A percentile compares a stretch with the other conserved stretches of the same genome.
Evolutionary conservation across 1,140 invertebrate genomes (phyloP).

Genomic region (Octopus sinensis): DNA sequence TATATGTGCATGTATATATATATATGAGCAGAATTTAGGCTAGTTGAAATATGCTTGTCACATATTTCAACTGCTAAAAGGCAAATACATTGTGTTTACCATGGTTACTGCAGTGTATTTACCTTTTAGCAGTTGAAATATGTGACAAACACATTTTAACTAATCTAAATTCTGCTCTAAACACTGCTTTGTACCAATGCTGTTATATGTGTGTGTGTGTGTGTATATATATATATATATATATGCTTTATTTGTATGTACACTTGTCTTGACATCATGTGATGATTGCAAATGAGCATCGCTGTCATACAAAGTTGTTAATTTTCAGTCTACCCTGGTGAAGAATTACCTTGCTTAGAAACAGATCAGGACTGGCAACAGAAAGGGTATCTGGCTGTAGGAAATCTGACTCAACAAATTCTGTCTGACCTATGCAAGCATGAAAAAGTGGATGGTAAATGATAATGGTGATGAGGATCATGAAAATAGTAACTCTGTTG

Average conservation of each 20-base stretch:
- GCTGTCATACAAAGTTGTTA: not conserved
- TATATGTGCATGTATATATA: conserved; percentile 8
- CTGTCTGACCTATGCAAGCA: too few species aligned
- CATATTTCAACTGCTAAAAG: not conserved
- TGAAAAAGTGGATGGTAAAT: too few species aligned
- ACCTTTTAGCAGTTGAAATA: not conserved
- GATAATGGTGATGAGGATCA: too few species aligned
- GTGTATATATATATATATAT: not conserved
- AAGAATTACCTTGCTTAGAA: not conserved
- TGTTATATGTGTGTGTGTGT: not conserved
- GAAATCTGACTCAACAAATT: too few species aligned
- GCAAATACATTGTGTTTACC: not conserved
- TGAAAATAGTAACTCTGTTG: too few species aligned
- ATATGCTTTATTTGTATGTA: not conserved
- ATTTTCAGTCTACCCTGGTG: not conserved
- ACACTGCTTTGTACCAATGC: not conserved
- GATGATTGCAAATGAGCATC: not conserved
- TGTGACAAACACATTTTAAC: not conserved
- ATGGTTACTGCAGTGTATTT: not conserved
- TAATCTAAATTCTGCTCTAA: not conserved
- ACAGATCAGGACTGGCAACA: not conserved
- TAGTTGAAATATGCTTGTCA: conserved; percentile 12
- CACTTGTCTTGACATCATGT: not conserved
- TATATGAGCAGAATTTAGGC: not conserved
- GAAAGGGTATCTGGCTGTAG: too few species aligned